Conservation (phyloP, 2,113 vertebrate species). For the Glaucomys volans region DNA sequence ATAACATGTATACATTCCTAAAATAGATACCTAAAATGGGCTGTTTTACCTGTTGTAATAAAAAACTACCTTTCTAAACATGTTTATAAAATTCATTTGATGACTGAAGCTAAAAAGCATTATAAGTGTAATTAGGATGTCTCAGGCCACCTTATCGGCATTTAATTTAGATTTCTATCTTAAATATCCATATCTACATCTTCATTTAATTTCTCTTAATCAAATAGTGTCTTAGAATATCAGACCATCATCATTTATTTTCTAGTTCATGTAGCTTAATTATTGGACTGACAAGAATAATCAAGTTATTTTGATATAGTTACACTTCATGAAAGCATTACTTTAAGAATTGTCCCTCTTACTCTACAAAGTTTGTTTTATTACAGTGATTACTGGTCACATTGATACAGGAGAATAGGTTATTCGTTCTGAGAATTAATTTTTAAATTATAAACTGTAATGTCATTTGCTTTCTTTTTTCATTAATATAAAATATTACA, state of each 20-base stretch:
- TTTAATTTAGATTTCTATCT: not conserved
- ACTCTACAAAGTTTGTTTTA: not conserved
- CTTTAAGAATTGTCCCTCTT: not conserved
- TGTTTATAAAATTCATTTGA: conserved; percentile 23
- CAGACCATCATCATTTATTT: not conserved
- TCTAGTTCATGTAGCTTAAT: not conserved
- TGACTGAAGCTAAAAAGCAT: not conserved
- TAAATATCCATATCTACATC: not conserved
- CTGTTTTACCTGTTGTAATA: not conserved
- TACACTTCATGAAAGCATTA: not conserved
- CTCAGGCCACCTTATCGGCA: not conserved
- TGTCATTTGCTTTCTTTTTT: not conserved
- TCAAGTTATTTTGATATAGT: conserved; percentile 37
- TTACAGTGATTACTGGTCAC: not conserved
- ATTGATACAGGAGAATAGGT: not conserved
- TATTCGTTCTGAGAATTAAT: conserved; percentile 35
- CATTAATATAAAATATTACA: conserved; percentile 39
- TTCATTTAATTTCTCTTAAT: conserved; percentile 24
- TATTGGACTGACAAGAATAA: not conserved
- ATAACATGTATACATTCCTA: not conserved
- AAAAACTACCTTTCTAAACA: not conserved
- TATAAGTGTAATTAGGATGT: not conserved
- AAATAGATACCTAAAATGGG: not conserved
- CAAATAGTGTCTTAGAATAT: not conserved
- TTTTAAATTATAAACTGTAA: not conserved